phyloP scores from a whole-genome alignment of 1,140 invertebrate species.

The Brachystomella parvula region DNA sequence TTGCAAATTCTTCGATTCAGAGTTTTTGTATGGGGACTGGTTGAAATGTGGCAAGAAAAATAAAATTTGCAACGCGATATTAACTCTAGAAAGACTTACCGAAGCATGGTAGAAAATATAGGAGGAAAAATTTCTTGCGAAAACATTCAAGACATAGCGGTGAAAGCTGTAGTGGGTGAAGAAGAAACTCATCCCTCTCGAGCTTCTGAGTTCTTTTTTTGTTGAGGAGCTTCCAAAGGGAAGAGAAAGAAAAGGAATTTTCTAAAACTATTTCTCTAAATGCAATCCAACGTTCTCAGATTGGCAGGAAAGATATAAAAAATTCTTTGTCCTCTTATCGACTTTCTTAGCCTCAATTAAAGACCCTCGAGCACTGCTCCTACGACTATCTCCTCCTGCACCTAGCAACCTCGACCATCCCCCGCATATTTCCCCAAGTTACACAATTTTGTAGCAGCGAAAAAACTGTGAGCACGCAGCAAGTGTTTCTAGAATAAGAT shows the following conservation, averaged over 20 bases:
- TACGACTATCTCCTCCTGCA: neutral
- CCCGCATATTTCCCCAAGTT: neutral
- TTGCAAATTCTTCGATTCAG: no score
- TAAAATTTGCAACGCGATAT: no score
- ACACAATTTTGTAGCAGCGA: neutral
- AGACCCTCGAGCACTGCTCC: neutral
- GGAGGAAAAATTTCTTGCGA: no score
- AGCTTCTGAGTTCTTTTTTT: neutral
- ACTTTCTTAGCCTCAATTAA: neutral
- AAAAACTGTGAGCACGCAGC: neutral
- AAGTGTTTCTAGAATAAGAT: neutral
- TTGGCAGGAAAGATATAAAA: neutral
- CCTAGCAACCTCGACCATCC: neutral
- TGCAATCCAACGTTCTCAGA: neutral
- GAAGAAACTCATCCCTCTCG: neutral
- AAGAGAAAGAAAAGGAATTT: neutral
- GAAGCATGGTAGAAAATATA: neutral
- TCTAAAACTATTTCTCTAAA: neutral
- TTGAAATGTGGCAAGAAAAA: no score
- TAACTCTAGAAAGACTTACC: no score
- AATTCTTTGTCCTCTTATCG: constrained; percentile 5
- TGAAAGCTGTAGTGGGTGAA: no score
- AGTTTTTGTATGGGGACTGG: no score
- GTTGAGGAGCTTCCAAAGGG: no score
- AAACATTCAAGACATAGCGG: no score